phyloP scores from a whole-genome alignment of 2,888 invertebrate genomes.

The Cantharis nigra region DNA sequence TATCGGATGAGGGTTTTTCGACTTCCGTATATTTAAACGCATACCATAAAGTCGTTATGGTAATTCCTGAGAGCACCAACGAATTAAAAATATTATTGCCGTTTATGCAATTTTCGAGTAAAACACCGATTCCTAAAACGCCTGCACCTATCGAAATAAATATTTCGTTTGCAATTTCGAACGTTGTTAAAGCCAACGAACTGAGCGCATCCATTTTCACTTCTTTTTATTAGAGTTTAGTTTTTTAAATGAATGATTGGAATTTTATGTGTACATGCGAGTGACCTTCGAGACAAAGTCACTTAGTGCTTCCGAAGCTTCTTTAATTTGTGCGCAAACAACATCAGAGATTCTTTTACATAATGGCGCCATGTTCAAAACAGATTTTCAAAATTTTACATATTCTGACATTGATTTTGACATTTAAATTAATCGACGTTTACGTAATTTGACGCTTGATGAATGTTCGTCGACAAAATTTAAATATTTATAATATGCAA shows the following conservation, averaged over 20 bases:
- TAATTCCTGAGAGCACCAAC: constrained; percentile 42
- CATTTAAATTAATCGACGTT: background rate
- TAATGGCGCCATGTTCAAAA: constrained; percentile 5
- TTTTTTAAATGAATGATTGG: background rate
- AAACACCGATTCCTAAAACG: constrained; percentile 45
- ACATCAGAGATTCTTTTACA: background rate
- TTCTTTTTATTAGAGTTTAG: background rate
- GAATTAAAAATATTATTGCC: constrained; percentile 45
- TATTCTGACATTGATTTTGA: background rate
- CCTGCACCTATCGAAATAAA: constrained; percentile 50
- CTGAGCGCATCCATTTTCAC: constrained; percentile 4
- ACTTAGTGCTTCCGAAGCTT: background rate
- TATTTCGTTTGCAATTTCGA: constrained; percentile 52
- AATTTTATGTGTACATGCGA: background rate
- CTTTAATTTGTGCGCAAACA: background rate
- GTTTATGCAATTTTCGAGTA: constrained; percentile 47
- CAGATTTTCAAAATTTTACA: background rate
- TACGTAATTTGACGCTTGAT: background rate
- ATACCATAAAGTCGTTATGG: constrained; percentile 45
- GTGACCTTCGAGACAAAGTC: background rate
- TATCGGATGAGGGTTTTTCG: constrained; percentile 39
- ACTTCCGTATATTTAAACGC: constrained; percentile 38
- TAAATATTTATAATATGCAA: background rate
- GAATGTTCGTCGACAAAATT: background rate
- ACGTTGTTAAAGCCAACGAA: constrained; percentile 31